Percentiles rank a stretch among this genome's conserved stretches.
phyloP scores from a whole-genome alignment of 2,888 invertebrate species.

The Venusia cambrica region DNA sequence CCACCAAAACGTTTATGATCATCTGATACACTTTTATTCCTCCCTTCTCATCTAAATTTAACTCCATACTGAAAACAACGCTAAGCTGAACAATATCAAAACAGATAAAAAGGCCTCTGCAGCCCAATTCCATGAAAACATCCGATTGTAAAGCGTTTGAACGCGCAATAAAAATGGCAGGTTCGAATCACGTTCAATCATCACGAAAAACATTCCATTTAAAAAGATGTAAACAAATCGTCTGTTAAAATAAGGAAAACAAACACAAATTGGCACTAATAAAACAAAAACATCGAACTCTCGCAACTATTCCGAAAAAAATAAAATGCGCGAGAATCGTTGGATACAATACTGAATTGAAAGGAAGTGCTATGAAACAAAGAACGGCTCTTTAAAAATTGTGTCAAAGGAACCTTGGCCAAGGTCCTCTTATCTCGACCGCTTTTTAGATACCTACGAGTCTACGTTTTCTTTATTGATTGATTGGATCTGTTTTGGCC shows the following conservation, averaged over 20 bases:
- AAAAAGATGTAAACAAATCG: constrained; percentile 19
- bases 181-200: constrained; percentile 14
- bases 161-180: constrained; percentile 11
- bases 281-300: constrained; percentile 37
- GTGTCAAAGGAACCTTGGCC: constrained; percentile 40
- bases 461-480: constrained; percentile 53
- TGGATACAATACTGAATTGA: constrained; percentile 59
- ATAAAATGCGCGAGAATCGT: constrained; percentile 53
- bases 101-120: constrained; percentile 3
- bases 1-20: too few relatives aligned
- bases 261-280: constrained; percentile 21
- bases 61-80: too few relatives aligned
- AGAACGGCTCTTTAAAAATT: constrained; percentile 56
- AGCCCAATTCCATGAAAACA: constrained; percentile 3
- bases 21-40: too few relatives aligned
- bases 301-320: constrained; percentile 46
- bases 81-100: constrained; percentile 3
- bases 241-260: constrained; percentile 18
- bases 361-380: constrained; percentile 59
- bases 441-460: constrained; percentile 63
- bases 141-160: constrained; percentile 5
- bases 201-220: constrained; percentile 18
- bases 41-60: too few relatives aligned
- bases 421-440: constrained; percentile 58
- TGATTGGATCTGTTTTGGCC: constrained; percentile 46